phyloP scores from a whole-genome alignment of 2,113 vertebrate genomes.

The Cyprinodon tularosa region DNA sequence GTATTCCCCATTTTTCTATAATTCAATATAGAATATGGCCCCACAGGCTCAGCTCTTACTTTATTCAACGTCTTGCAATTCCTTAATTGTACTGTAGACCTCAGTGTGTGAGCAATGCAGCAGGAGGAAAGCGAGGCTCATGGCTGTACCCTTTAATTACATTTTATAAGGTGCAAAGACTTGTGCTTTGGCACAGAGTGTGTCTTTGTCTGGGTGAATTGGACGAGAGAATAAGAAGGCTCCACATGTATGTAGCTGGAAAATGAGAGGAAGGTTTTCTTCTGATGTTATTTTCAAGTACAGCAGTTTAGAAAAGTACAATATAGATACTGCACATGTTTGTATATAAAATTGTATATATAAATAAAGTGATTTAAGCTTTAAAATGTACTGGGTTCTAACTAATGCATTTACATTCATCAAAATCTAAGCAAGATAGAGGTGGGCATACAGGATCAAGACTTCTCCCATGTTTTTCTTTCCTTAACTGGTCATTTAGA shows the following conservation, averaged over 20 bases:
- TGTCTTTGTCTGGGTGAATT: slow-evolving; percentile 32
- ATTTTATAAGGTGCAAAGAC: slow-evolving; percentile 46
- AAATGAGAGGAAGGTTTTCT: not conserved
- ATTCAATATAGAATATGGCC: slow-evolving; percentile 56
- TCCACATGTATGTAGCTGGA: not conserved
- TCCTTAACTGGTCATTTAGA: slow-evolving; percentile 66
- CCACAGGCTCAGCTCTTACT: slow-evolving; percentile 43
- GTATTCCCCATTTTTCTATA: slow-evolving; percentile 67
- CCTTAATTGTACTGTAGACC: slow-evolving; percentile 13
- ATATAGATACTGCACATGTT: not conserved
- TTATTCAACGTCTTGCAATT: slow-evolving; percentile 35
- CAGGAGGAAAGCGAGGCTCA: slow-evolving; percentile 27
- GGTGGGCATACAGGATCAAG: slow-evolving; percentile 38
- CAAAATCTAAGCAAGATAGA: slow-evolving; percentile 37
- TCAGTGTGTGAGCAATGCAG: slow-evolving; percentile 14
- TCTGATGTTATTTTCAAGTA: not conserved
- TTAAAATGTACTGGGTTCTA: not conserved
- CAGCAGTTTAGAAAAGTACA: not conserved
- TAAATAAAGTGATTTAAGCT: not conserved
- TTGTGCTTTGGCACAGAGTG: slow-evolving; percentile 35
- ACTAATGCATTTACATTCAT: not conserved
- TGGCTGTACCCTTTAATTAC: slow-evolving; percentile 46
- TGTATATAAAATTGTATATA: not conserved
- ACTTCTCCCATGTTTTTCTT: slow-evolving; percentile 70
- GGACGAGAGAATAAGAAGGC: slow-evolving; percentile 3